Percentiles rank a stretch among this genome's conserved stretches.
phyloP scores from a whole-genome alignment of 2,888 invertebrate species.

The Elegia similella region DNA sequence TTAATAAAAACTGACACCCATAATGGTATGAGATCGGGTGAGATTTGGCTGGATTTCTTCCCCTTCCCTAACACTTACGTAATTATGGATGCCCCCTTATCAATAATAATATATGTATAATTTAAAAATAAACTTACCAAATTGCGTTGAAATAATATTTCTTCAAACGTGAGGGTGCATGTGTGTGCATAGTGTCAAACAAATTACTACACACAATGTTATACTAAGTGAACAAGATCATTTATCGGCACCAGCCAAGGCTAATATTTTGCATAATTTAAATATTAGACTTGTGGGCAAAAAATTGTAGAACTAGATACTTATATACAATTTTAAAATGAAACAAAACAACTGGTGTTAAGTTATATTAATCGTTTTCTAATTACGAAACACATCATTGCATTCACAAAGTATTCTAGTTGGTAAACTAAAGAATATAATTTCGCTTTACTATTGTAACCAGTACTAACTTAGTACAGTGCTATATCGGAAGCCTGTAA shows the following conservation, averaged over 20 bases:
- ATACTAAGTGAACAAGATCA: background rate
- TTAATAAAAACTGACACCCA: no score
- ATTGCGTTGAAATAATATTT: background rate
- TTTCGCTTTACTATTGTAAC: conserved; percentile 18
- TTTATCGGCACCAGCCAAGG: background rate
- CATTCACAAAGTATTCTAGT: conserved; percentile 37
- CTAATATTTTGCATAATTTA: background rate
- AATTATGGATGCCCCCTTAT: no score
- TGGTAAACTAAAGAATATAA: conserved; percentile 21
- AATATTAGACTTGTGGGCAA: background rate
- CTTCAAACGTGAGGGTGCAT: conserved; percentile 9
- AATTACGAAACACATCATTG: conserved; percentile 47
- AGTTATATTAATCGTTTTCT: conserved; percentile 69
- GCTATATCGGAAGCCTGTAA: background rate
- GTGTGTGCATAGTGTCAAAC: conserved; percentile 12
- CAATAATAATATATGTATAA: no score
- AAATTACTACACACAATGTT: conserved; percentile 1
- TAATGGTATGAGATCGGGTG: no score
- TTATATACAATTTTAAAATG: conserved; percentile 44
- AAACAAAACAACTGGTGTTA: conserved; percentile 52
- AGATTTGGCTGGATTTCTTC: no score
- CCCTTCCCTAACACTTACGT: no score
- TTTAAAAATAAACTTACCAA: background rate
- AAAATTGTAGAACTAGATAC: background rate
- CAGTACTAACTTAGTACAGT: background rate